Base-by-base conservation (phyloP, 1,140 invertebrate species). In the Acromyrmex charruanus region DNA sequence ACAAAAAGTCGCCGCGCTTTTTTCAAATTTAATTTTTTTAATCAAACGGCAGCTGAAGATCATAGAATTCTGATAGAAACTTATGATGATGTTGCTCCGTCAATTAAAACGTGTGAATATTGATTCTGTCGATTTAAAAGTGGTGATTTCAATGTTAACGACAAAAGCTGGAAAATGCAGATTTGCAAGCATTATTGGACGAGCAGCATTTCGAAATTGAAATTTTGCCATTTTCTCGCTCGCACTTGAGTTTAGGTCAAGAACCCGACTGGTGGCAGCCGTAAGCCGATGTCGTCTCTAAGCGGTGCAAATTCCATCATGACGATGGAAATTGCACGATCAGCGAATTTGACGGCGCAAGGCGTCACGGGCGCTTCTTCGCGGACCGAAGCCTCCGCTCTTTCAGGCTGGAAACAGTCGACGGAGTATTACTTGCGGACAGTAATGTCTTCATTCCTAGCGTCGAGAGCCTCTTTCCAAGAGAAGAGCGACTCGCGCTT, bases 401-500 rank as follows among this genome's bases (percentile, higher is more conserved):
- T 51, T 31, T 18, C 44, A 61, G n/a, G 5, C 69, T 74, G 39
- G 69, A 74, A 84, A 82, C 77, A 44, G 51, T 71, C 66, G 66
- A 68, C 79, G 18, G 68, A 84, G 80, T 49, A 61, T 61, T 63
- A 74, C 69, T 69, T 28, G 55, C 39, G 80, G 80, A 84, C 69
- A 75, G 55, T 84, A 84, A 84, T 84, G 80, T 84, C 80, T 84
- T 84, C 69, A 84, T 84, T 84, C 55, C 49, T 69, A 61, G 21
- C 44, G 69, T 84, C 80, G 69, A 84, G 69, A 89, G 88, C 74
- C 80, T 89, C 87, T 86, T 77, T 63, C 49, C 35, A 51, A 82
- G 84, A 69, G 68, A 87, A 87, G 77, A 71, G 80, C 88, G 72
- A 89, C 71, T 88, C 81, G 77, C 77, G 85, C 69, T 88, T 81